Conservation (phyloP, 2,113 vertebrate species). For the Isichthys henryi region DNA sequence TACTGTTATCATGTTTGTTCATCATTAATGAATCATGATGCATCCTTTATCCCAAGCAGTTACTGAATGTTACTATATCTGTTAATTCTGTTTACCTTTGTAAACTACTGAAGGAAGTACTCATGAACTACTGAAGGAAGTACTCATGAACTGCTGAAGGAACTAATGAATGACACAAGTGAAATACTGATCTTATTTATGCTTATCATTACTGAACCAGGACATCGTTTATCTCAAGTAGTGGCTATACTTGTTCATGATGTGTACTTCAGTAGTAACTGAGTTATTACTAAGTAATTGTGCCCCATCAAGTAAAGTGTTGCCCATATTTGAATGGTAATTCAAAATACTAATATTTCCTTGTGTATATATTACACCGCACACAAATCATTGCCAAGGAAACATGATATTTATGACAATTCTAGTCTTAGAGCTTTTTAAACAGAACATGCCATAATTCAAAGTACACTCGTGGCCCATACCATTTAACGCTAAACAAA, state of each 20-base stretch:
- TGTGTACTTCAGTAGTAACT: not conserved
- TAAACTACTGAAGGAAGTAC: not conserved
- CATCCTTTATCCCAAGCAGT: not conserved
- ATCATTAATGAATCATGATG: not conserved
- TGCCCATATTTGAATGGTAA: not conserved
- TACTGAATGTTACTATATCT: not conserved
- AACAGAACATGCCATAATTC: not conserved
- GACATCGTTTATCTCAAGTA: not conserved
- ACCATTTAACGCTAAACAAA: not conserved
- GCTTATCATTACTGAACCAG: not conserved
- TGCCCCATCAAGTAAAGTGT: not conserved
- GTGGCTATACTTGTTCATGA: not conserved
- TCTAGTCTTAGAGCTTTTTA: not conserved
- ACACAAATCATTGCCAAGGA: not conserved
- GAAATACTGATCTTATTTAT: not conserved
- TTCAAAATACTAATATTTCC: not conserved
- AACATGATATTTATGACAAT: not conserved
- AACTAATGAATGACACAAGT: not conserved
- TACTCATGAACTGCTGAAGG: not conserved
- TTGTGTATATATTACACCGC: not conserved
- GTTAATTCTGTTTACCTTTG: not conserved
- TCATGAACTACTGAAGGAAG: no score
- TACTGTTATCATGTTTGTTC: not conserved
- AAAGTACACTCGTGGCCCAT: not conserved
- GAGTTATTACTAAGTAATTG: not conserved